Percentiles rank a stretch among this genome's conserved stretches.
phyloP scores from a whole-genome alignment of 2,113 vertebrate species.

The Rhinolophus sinicus region DNA sequence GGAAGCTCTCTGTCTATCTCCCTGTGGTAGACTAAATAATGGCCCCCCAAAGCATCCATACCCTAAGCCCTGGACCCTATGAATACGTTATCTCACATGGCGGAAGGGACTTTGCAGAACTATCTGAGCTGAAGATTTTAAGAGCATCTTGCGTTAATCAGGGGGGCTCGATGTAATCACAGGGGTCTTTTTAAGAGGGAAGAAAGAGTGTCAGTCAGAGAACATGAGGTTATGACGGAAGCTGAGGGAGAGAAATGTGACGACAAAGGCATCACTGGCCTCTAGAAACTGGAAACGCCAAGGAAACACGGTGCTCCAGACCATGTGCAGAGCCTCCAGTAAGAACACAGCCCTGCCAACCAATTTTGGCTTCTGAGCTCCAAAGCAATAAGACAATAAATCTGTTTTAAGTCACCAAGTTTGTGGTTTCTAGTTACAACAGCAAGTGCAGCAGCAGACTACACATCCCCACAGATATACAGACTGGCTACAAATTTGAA shows the following conservation, averaged over 20 bases:
- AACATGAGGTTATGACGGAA: rapidly evolving
- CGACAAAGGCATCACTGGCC: background rate
- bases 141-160: background rate
- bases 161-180: background rate
- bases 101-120: background rate
- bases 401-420: background rate
- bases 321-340: background rate
- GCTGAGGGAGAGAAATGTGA: background rate
- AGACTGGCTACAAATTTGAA: background rate
- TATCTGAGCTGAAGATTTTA: background rate
- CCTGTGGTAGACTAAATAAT: background rate
- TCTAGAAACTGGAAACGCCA: too few species aligned
- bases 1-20: background rate
- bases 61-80: background rate
- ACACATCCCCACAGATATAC: rapidly evolving
- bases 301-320: background rate
- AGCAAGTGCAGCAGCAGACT: background rate
- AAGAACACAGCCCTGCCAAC: background rate
- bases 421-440: background rate
- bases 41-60: rapidly evolving
- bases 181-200: background rate
- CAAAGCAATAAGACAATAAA: background rate
- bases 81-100: background rate
- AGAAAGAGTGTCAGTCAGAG: background rate
- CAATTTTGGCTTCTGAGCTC: background rate